Percentiles rank a stretch among this genome's conserved stretches.
Evolutionary conservation across 2,888 invertebrate species (phyloP).

Genomic region (Acanthosoma haemorrhoidale): DNA sequence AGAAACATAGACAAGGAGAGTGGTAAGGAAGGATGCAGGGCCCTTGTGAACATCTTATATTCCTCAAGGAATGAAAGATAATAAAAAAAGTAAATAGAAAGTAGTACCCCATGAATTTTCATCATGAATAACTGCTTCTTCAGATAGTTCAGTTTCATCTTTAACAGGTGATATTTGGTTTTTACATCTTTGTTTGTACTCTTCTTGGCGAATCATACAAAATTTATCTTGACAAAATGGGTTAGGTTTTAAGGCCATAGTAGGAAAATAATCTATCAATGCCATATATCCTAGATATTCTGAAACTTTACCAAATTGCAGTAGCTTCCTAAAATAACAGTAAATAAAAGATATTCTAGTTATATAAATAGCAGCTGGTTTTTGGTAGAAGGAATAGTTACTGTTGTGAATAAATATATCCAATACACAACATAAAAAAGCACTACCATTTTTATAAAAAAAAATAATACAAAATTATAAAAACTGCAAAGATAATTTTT

Average conservation of each 20-base stretch:
- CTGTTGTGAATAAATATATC: no score
- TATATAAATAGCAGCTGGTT: no score
- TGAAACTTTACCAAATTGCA: constrained; percentile 85
- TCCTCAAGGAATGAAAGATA: neutral
- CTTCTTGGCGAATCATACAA: constrained; percentile 66
- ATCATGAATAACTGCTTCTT: constrained; percentile 59
- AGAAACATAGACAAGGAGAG: no score
- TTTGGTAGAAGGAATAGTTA: no score
- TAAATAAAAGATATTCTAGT: no score
- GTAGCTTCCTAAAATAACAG: constrained; percentile 74
- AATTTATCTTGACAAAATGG: constrained; percentile 77
- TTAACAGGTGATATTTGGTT: constrained; percentile 45
- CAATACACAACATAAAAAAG: no score
- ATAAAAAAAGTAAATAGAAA: neutral
- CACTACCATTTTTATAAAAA: no score
- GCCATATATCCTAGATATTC: constrained; percentile 96
- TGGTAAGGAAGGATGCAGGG: no score
- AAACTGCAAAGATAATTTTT: no score
- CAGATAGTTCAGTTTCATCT: constrained; percentile 51
- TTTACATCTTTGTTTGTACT: constrained; percentile 56
- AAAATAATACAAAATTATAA: neutral
- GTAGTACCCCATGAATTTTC: constrained; percentile 81
- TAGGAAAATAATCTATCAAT: constrained; percentile 91
- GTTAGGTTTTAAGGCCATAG: constrained; percentile 89
- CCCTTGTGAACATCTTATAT: no score